Base-by-base conservation (phyloP, 1,140 invertebrate species). In the Leptinotarsa undecemlineata region DNA sequence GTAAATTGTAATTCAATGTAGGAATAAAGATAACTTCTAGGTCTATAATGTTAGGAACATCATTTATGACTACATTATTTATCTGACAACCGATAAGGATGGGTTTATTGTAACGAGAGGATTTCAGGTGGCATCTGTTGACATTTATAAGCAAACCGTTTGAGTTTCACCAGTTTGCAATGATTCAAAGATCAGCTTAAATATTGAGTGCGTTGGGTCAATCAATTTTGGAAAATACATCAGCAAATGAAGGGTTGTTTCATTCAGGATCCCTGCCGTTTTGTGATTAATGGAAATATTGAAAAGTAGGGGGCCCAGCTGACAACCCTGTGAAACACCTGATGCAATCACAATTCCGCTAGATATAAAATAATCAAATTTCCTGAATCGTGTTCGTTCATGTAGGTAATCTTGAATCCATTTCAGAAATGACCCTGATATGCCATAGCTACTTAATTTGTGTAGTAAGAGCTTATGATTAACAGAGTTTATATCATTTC, bases 281-380 rank as follows among this genome's bases (percentile, higher is more conserved):
- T 6, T 20, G 14, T 6, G 15, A 63, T 63, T 23, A 20, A 63
- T 63, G 33, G 64, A 15, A 47, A 64, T 57, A 48, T 63, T 63
- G 62, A 72, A 64, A 11, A 72, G 61, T 0, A 72, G 33, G 57
- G 71, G 71, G 1, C 71, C 71, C 6, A 72, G 42, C 4, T 72
- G 71, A 48, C 51, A 71, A 20, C 8, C 60, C 69, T 20, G 51
- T 71, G 57, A 15, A 71, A 3, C 3, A 71, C 48, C 69, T 60
- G 19, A n/a, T 33, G 68, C 33, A 57, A 17, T 11, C 15, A 68
- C 67, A 33, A 23, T 23, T 23, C 21, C 3, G 21, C 21, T 23
- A 3, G 3, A 23, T 23, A 23, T 23, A 3, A 23, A 23, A 23
- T 23, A 0, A 23, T 3, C 21, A 23, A 23, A 23, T 2, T 23